Evolutionary conservation across 2,113 vertebrate genomes (phyloP).

Genomic region (Strix uralensis): DNA sequence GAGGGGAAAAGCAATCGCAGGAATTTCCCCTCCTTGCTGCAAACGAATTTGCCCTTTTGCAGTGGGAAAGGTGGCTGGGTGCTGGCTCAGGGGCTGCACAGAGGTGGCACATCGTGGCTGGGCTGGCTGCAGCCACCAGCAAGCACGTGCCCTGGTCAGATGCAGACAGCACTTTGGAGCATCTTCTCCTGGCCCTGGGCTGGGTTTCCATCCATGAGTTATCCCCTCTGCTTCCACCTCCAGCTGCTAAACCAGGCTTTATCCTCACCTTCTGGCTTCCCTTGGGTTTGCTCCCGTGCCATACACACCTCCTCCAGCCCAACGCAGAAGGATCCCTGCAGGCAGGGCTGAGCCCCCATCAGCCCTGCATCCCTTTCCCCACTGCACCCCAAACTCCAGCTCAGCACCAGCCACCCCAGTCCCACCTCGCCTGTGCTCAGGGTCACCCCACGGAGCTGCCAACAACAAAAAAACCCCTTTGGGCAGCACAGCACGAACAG

Average conservation of each 20-base stretch:
- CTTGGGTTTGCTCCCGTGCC: not conserved
- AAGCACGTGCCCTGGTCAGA: not conserved
- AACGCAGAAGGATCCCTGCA: accelerated
- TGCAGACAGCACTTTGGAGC: not conserved
- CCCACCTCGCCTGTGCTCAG: not conserved
- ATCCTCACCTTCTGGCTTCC: not conserved
- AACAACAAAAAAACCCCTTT: accelerated
- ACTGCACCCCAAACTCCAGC: accelerated
- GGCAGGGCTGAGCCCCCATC: not conserved
- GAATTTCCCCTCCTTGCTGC: not conserved
- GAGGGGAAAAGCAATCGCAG: not conserved
- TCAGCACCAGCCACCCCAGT: accelerated
- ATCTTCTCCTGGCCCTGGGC: not conserved
- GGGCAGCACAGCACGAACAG: not conserved
- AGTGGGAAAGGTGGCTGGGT: not conserved
- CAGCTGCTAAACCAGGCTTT: not conserved
- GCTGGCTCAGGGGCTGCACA: not conserved
- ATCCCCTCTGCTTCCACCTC: not conserved
- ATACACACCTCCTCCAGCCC: accelerated
- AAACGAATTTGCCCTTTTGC: not conserved
- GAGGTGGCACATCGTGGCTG: not conserved
- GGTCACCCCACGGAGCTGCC: not conserved
- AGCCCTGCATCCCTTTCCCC: not conserved
- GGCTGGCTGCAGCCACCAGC: not conserved
- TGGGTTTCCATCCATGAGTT: not conserved